These are phyloP conservation scores for Tribolium castaneum DNA, from an alignment of 1,140 invertebrate species.

Conservation along the genomic window DNA sequence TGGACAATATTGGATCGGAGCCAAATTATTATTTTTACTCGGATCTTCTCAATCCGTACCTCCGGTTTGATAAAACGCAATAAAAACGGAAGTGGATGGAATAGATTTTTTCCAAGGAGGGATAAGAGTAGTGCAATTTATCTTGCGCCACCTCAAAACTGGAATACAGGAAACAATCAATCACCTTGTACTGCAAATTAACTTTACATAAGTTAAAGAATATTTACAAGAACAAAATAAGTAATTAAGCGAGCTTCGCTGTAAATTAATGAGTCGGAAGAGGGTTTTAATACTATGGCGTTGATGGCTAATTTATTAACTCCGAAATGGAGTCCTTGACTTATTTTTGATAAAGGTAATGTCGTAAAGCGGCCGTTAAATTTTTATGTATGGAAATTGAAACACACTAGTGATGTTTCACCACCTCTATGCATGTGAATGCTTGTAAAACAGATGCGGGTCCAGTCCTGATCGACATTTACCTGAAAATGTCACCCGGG, in stretches of 20 bases:
- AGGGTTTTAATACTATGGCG: background rate
- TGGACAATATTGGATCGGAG: background rate
- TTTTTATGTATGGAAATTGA: slow-evolving; percentile 23
- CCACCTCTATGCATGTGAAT: slow-evolving; percentile 30
- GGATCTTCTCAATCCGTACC: background rate
- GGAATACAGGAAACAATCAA: slow-evolving; percentile 33
- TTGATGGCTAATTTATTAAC: background rate
- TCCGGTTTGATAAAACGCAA: background rate
- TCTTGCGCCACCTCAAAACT: slow-evolving; percentile 24
- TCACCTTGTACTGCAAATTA: slow-evolving; percentile 4
- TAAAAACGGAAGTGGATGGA: background rate
- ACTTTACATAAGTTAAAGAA: slow-evolving; percentile 26
- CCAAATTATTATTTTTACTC: slow-evolving; percentile 28
- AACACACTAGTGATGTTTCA: background rate
- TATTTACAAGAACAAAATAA: slow-evolving; percentile 22
- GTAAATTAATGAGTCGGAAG: background rate
- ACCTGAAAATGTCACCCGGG: background rate
- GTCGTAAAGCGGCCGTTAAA: background rate
- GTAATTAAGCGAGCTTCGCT: slow-evolving; percentile 15
- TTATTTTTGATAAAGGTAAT: background rate
- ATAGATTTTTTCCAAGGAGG: slow-evolving; percentile 1
- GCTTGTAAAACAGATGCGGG: slow-evolving; percentile 36
- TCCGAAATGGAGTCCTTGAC: slow-evolving; percentile 1
- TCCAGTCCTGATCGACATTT: background rate
- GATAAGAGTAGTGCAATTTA: background rate